Percentiles rank a stretch among this genome's conserved stretches.
Conservation (phyloP, 2,113 vertebrate species). For the Nibea albiflora region DNA sequence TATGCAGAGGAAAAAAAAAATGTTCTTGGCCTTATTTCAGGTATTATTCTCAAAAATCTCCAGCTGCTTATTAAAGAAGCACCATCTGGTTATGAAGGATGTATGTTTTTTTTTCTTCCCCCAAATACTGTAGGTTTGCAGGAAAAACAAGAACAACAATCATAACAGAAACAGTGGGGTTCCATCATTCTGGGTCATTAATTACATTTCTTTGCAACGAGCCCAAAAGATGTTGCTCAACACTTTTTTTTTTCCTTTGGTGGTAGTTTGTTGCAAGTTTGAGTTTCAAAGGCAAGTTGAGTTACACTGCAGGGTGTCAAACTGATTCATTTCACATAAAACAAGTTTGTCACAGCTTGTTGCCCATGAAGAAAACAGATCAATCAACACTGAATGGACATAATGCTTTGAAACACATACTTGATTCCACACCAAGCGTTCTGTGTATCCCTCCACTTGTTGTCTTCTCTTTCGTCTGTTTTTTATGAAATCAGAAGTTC, state of each 20-base stretch:
- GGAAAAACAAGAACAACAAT: slow-evolving; percentile 25
- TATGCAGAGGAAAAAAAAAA: not conserved
- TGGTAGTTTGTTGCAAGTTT: slow-evolving; percentile 33
- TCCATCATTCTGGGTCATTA: slow-evolving; percentile 22
- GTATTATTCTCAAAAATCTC: not conserved
- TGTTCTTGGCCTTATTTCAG: not conserved
- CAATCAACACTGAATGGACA: slow-evolving; percentile 41
- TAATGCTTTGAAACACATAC: slow-evolving; percentile 12
- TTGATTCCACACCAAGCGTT: slow-evolving; percentile 18
- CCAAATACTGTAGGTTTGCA: not conserved
- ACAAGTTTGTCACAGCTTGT: slow-evolving; percentile 46
- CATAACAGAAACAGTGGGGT: slow-evolving; percentile 26
- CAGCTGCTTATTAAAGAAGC: not conserved
- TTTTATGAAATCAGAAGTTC: slow-evolving; percentile 9
- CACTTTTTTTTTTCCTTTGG: not conserved
- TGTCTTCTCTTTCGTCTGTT: not conserved
- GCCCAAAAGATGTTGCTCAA: slow-evolving; percentile 19
- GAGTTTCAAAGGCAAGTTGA: slow-evolving; percentile 49
- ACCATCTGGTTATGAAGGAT: slow-evolving; percentile 1
- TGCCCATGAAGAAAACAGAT: slow-evolving; percentile 41
- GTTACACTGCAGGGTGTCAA: slow-evolving; percentile 49
- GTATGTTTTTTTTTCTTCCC: not conserved
- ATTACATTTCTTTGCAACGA: slow-evolving; percentile 25
- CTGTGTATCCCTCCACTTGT: not conserved
- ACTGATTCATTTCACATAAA: slow-evolving; percentile 54